phyloP scores from a whole-genome alignment of 2,113 vertebrate species.

The Halichoerus grypus region DNA sequence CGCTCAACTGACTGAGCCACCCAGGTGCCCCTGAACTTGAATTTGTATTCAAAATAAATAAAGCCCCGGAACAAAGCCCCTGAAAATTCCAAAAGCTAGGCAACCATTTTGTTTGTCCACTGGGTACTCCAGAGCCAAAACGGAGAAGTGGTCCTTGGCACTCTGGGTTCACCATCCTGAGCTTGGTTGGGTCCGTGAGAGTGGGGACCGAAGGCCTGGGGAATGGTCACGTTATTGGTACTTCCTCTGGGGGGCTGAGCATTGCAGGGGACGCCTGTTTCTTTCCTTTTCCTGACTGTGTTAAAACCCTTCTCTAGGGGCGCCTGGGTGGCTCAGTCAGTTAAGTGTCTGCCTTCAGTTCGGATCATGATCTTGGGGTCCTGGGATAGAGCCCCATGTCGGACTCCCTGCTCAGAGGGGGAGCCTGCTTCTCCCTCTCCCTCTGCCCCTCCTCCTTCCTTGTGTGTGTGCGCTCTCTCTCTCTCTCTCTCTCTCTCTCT shows the following conservation, averaged over 20 bases:
- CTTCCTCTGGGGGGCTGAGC: not conserved
- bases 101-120: not conserved
- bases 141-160: not conserved
- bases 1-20: not conserved
- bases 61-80: conserved; percentile 64
- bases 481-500: not conserved
- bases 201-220: not conserved
- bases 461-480: not conserved
- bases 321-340: not conserved
- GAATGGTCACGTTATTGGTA: not conserved
- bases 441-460: not conserved
- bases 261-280: not conserved
- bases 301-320: not conserved
- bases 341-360: not conserved
- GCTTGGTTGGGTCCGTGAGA: not conserved
- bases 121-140: not conserved
- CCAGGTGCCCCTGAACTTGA: conserved; percentile 61
- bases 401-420: too few relatives aligned
- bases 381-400: too few relatives aligned
- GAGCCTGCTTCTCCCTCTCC: not conserved
- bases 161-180: not conserved
- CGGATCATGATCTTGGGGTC: too few relatives aligned
- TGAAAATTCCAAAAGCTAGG: not conserved
- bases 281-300: not conserved
- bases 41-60: conserved; percentile 82